These are phyloP conservation scores for Tinamus major DNA, from an alignment of 2,797 vertebrate species.

Conservation along the genomic window DNA sequence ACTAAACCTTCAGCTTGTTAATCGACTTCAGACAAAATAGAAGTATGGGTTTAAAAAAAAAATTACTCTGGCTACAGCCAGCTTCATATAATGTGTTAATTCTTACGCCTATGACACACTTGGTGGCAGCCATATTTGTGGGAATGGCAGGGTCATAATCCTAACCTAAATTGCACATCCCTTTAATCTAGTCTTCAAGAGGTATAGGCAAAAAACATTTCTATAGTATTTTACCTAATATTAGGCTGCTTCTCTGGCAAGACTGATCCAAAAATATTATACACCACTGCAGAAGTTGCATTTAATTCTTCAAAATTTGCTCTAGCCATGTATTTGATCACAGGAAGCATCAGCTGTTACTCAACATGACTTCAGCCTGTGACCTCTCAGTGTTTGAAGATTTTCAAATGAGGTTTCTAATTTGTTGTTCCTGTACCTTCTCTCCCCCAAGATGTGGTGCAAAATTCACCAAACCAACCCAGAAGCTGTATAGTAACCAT, in stretches of 20 bases:
- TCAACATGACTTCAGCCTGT: neutral
- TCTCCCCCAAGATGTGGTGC: neutral
- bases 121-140: neutral
- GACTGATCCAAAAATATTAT: neutral
- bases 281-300: neutral
- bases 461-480: neutral
- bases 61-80: neutral
- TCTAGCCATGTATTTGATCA: neutral
- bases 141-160: neutral
- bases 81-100: neutral
- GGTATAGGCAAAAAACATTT: neutral
- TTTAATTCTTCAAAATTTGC: neutral
- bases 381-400: neutral
- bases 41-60: neutral
- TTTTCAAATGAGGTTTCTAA: neutral
- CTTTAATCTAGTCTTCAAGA: neutral
- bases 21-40: neutral
- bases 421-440: neutral
- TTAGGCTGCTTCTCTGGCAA: neutral
- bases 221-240: neutral
- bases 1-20: neutral
- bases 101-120: neutral
- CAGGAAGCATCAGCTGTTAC: neutral
- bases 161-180: neutral
- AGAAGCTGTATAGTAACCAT: neutral